Percentiles rank a stretch among this genome's conserved stretches.
These are phyloP conservation scores for Microcebus griseorufus DNA, from an alignment of 2,113 vertebrate species.

Conservation along the genomic window DNA sequence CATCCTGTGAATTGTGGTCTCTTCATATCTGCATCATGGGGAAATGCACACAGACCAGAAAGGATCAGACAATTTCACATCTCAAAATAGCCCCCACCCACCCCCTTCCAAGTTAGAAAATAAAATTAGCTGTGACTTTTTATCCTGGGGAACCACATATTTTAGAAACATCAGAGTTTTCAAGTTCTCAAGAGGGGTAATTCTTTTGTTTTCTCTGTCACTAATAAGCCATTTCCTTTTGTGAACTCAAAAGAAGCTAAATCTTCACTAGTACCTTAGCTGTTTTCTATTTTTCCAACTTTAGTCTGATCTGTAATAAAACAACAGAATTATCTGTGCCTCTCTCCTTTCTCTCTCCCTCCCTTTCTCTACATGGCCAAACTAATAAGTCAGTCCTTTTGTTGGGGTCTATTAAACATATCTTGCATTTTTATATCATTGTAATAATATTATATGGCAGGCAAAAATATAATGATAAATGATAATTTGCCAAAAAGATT, in stretches of 20 bases:
- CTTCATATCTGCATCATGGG: constrained; percentile 72
- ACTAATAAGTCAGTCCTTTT: constrained; percentile 80
- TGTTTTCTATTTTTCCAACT: constrained; percentile 57
- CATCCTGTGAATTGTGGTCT: constrained; percentile 84
- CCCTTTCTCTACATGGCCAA: constrained; percentile 32
- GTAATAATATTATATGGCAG: constrained; percentile 91
- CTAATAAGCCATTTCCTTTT: constrained; percentile 72
- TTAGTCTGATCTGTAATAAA: constrained; percentile 65
- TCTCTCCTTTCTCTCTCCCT: background rate
- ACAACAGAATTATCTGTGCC: constrained; percentile 57
- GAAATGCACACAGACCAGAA: constrained; percentile 56
- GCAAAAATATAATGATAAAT: constrained; percentile 93
- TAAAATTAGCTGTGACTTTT: constrained; percentile 67
- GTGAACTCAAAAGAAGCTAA: constrained; percentile 66
- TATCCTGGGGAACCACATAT: constrained; percentile 59
- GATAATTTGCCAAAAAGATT: constrained; percentile 93
- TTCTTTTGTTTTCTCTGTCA: constrained; percentile 69
- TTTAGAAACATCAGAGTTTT: constrained; percentile 74
- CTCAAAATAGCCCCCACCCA: constrained; percentile 72
- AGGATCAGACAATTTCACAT: constrained; percentile 77
- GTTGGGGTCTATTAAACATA: constrained; percentile 82
- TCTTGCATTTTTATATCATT: constrained; percentile 81
- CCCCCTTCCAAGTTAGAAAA: constrained; percentile 66
- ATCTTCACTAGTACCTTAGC: constrained; percentile 55
- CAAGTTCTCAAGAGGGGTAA: background rate